Base-by-base conservation (phyloP, 1,140 invertebrate genomes). In the Hestina assimilis region DNA sequence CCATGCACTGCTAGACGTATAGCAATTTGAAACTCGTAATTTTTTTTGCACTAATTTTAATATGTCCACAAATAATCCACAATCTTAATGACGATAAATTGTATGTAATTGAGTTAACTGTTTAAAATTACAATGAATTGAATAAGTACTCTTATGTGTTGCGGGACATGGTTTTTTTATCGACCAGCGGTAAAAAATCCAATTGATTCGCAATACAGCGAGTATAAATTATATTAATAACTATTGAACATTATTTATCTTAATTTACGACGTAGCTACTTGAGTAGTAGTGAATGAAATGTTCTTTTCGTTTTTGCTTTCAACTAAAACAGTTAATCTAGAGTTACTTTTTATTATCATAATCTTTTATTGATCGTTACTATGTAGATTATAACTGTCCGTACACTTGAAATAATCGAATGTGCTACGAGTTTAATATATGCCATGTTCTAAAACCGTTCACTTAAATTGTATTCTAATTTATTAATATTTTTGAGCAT, bases 1-100 rank as follows among this genome's bases (percentile, higher is more conserved):
- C 75, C 60, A 76, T 70, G 72, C 33, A 68, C 60, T 47, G 58
- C 63, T 66, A 68, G 66, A 70, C 66, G 67, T 73, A 50, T 26
- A 59, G 60, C 64, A 72, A 62, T 79, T 75, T 79, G 26, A 59
- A 47, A 33, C 35, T 58, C 15, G 51, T n/a, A n/a, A n/a, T n/a
- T 69, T 41, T 74, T 75, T 79, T 74, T 72, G 54, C 38, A 45
- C 45, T 67, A 31, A 28, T 60, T 72, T 69, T 51, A 66, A 55
- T 47, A 20, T 57, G 58, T 62, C 61, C 63, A 54, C 61, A 64
- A 59, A 57, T 66, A 66, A 60, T 60, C 55, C 46, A 57, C 51
- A 56, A 63, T 58, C 28, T 58, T 63, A 70, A 67, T 69, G 48
- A 47, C 48, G 35, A 68, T 70, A 59, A 67, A 73, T 73, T 65